Evolutionary conservation across 2,797 vertebrate genomes (phyloP).

Genomic region (Lindbergichthys nudifrons): DNA sequence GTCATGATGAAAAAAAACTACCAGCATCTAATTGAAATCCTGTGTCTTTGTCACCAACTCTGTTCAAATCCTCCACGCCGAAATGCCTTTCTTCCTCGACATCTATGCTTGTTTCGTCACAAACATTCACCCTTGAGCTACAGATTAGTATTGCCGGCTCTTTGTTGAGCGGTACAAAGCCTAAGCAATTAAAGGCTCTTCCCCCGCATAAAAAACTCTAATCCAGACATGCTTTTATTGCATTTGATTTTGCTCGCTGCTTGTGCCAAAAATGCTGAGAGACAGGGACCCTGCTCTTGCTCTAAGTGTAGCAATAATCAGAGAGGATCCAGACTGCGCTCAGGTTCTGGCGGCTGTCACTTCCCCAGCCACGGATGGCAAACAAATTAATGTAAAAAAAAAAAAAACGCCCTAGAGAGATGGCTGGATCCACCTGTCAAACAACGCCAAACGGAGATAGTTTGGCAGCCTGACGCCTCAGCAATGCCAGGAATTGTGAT

Average conservation of each 20-base stretch:
- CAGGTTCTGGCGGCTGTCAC: constrained; percentile 63
- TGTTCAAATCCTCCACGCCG: constrained; percentile 55
- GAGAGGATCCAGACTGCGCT: constrained; percentile 58
- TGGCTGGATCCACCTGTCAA: constrained; percentile 65
- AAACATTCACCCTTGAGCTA: constrained; percentile 83
- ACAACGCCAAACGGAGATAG: constrained; percentile 51
- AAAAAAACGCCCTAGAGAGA: constrained; percentile 34
- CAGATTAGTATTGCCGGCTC: constrained; percentile 80
- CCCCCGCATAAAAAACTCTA: constrained; percentile 82
- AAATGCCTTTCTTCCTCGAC: constrained; percentile 45
- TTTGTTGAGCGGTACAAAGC: constrained; percentile 83
- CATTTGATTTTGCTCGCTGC: constrained; percentile 76
- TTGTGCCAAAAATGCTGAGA: constrained; percentile 74
- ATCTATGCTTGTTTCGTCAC: constrained; percentile 69
- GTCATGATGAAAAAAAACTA: constrained; percentile 22
- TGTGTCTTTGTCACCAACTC: constrained; percentile 45
- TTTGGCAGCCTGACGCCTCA: constrained; percentile 55
- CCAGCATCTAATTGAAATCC: constrained; percentile 43
- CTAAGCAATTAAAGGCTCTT: constrained; percentile 82
- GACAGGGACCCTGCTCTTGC: constrained; percentile 61
- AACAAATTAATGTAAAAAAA: constrained; percentile 50
- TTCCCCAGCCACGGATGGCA: constrained; percentile 46
- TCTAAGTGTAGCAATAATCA: constrained; percentile 65
- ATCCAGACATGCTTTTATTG: constrained; percentile 86
- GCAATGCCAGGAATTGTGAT: constrained; percentile 59